These are phyloP conservation scores for Characodon lateralis DNA, from an alignment of 2,797 vertebrate species.

Conservation along the genomic window DNA sequence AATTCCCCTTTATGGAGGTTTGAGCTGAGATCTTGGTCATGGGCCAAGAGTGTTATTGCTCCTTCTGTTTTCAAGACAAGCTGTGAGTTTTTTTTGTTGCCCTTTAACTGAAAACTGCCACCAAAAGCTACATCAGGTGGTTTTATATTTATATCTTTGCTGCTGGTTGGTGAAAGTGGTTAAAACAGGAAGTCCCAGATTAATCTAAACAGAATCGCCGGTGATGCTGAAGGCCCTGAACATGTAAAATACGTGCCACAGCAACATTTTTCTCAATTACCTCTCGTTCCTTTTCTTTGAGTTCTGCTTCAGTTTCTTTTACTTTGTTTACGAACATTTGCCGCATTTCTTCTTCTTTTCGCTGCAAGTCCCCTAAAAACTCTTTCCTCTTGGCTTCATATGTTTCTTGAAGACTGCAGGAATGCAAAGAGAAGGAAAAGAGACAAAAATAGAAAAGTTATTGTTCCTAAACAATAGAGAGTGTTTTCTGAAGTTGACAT, in stretches of 20 bases:
- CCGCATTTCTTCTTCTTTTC: slow-evolving; percentile 97
- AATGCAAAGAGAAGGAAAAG: not conserved
- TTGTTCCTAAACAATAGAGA: slow-evolving; percentile 21
- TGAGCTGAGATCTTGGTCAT: not conserved
- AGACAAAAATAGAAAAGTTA: not conserved
- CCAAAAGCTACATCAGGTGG: not conserved
- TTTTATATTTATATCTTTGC: not conserved
- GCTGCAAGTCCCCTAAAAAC: slow-evolving; percentile 93
- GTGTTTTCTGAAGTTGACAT: slow-evolving; percentile 14
- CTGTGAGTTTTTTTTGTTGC: not conserved
- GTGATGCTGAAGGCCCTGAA: not conserved
- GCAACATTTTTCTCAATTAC: slow-evolving; percentile 70
- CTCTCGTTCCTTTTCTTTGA: slow-evolving; percentile 98
- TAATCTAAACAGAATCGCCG: not conserved
- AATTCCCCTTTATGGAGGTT: not conserved
- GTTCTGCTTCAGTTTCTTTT: slow-evolving; percentile 95
- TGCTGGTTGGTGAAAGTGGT: not conserved
- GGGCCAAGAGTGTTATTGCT: not conserved
- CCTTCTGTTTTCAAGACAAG: not conserved
- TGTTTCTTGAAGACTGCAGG: slow-evolving; percentile 92
- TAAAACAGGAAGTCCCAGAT: not conserved
- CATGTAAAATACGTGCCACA: not conserved
- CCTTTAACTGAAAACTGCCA: not conserved
- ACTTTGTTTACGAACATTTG: slow-evolving; percentile 99
- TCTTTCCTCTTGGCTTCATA: slow-evolving; percentile 98